A percentile compares a stretch with the other conserved stretches of the same genome.
Conservation (phyloP, 2,113 vertebrate genomes). For the Microcebus lehilahytsara region DNA sequence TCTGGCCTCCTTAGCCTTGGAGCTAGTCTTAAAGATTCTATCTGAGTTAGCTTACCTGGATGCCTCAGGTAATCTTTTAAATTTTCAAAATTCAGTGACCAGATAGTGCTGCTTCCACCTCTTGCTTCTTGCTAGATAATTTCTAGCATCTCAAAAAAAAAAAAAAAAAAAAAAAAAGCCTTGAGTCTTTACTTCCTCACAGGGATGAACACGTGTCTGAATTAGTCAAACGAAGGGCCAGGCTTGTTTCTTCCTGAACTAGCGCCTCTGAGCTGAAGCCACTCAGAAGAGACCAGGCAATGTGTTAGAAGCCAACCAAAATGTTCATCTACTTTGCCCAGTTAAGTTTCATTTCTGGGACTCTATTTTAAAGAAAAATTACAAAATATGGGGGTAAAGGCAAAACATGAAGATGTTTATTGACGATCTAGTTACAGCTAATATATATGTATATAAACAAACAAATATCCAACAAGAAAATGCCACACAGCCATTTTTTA, state of each 20-base stretch:
- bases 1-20: neutral
- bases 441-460: conserved; percentile 44
- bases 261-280: neutral
- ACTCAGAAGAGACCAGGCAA: neutral
- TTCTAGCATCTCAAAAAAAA: neutral
- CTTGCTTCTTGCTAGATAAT: neutral
- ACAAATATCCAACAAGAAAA: conserved; percentile 63
- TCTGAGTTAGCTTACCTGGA: neutral
- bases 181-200: neutral
- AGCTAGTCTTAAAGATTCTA: neutral
- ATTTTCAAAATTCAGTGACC: neutral
- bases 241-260: neutral
- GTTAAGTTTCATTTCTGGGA: conserved; percentile 16
- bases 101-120: neutral
- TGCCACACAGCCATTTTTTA: conserved; percentile 41
- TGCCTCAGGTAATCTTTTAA: neutral
- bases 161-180: neutral
- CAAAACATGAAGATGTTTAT: conserved; percentile 66
- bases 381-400: conserved; percentile 28
- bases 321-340: neutral
- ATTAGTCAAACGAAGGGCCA: neutral
- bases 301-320: neutral
- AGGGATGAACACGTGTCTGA: neutral
- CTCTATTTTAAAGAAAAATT: conserved; percentile 31
- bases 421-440: conserved; percentile 66